These are phyloP conservation scores for Colossoma macropomum DNA, from an alignment of 2,113 vertebrate genomes.

Conservation along the genomic window DNA sequence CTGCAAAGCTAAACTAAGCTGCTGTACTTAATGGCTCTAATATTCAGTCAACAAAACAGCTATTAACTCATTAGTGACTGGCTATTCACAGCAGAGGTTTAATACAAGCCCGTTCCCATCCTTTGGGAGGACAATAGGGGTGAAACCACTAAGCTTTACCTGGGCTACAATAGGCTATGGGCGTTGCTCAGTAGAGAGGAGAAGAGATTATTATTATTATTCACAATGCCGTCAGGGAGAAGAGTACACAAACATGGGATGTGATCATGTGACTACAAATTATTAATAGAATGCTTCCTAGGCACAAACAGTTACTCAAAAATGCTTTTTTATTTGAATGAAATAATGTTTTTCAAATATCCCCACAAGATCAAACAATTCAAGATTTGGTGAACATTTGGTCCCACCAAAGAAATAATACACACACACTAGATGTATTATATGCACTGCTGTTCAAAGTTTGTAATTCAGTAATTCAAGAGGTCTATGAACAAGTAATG, in stretches of 20 bases:
- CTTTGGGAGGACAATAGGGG: constrained; percentile 22
- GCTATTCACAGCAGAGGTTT: constrained; percentile 25
- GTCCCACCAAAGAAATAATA: too few relatives aligned
- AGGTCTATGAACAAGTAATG: too few relatives aligned
- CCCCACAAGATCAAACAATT: too few relatives aligned
- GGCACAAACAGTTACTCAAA: constrained; percentile 16
- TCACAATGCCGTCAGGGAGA: constrained; percentile 40
- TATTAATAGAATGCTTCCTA: constrained; percentile 1
- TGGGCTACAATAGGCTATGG: constrained; percentile 4
- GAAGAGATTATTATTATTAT: constrained; percentile 36
- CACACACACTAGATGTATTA: too few relatives aligned
- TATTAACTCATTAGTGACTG: background rate
- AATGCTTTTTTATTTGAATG: too few relatives aligned
- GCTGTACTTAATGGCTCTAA: background rate
- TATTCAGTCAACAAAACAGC: background rate
- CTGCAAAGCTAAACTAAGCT: background rate
- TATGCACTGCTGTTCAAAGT: too few relatives aligned
- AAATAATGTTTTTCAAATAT: too few relatives aligned
- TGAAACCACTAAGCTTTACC: constrained; percentile 25
- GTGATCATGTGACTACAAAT: background rate
- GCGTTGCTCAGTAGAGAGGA: constrained; percentile 20
- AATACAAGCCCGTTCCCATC: constrained; percentile 21
- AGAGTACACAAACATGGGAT: constrained; percentile 43
- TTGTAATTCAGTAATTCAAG: too few relatives aligned
- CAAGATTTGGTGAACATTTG: too few relatives aligned